A percentile compares a stretch with the other conserved stretches of the same genome.
These are phyloP conservation scores for Nebria ingens DNA, from an alignment of 1,140 invertebrate genomes.

Conservation along the genomic window DNA sequence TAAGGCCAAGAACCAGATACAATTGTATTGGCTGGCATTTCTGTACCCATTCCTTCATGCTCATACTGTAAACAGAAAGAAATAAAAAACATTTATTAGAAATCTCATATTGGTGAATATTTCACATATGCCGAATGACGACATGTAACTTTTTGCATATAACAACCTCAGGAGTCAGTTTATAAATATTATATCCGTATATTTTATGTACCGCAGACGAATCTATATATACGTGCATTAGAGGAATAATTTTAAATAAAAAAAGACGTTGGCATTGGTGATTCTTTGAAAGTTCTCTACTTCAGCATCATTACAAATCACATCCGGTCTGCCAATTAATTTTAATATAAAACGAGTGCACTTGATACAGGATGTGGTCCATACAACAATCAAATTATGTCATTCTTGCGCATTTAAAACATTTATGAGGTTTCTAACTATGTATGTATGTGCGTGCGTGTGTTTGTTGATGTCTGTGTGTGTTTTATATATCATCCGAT, in stretches of 20 bases:
- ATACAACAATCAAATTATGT: background rate
- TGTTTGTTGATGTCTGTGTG: background rate
- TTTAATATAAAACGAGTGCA: background rate
- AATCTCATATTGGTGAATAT: background rate
- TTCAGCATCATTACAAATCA: background rate
- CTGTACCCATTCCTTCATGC: slow-evolving; percentile 60
- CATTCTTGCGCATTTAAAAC: background rate
- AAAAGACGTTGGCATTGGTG: background rate
- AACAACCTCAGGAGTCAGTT: background rate
- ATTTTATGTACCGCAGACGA: background rate
- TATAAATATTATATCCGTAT: background rate
- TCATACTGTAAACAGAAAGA: slow-evolving; percentile 35
- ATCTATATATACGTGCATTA: too few relatives aligned
- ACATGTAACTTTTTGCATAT: background rate
- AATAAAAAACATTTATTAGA: background rate
- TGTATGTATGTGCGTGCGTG: background rate
- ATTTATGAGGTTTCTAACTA: background rate
- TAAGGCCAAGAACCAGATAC: slow-evolving; percentile 58
- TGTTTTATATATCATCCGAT: background rate
- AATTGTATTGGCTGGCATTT: slow-evolving; percentile 59
- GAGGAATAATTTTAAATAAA: too few relatives aligned
- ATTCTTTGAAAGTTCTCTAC: background rate
- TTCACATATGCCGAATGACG: background rate
- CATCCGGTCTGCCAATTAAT: background rate
- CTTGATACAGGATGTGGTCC: too few relatives aligned